Evolutionary conservation across 2,797 vertebrate genomes (phyloP), one percentile per base, ranked within the genome.

Genomic region (Acanthopagrus latus): DNA sequence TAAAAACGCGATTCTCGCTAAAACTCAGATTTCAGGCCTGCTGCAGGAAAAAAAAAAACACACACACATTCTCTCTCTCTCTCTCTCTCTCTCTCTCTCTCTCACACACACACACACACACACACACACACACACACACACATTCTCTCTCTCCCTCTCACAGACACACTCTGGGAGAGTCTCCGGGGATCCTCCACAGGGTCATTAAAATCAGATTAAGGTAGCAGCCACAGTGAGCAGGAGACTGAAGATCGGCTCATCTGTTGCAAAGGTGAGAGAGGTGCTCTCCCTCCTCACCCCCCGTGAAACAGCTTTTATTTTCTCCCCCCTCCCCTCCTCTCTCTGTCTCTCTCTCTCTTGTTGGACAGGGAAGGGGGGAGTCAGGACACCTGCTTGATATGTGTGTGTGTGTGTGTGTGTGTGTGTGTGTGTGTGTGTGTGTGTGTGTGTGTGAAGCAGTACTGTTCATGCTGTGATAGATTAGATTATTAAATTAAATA

Each of bases 141-240:
- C 48, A 18, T 46, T 29, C 63, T 12, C 57, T 7, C 44, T 4
- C 67, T 18, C 57, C 47, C 66, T 25, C 65, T 38, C 63, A 5
- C 52, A 29, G 60, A 51, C 75, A 51, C 75, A 55, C 64, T 46
- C 66, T 65, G 80, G 69, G 74, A 43, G 64, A 18, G 77, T 86
- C 93, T 87, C 92, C 52, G 1, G 92, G 90, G 93, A 90, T 76
- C 76, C 85, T 88, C 80, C 69, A 78, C 82, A 83, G 87, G 76
- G 89, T 93, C 90, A 94, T 95, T 96, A 95, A 94, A 95, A 95
- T 68, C 88, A 95, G 95, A 95, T 95, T 95, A 96, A 92, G 87
- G 90, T 91, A 76, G 88, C 76, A 60, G 86, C 87, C 89, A 65
- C 90, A 86, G 90, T 83, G 83, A 69, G 91, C 50, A 72, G 76